Evolutionary conservation across 1,140 invertebrate genomes (phyloP).

Genomic region (Drosophila asahinai): DNA sequence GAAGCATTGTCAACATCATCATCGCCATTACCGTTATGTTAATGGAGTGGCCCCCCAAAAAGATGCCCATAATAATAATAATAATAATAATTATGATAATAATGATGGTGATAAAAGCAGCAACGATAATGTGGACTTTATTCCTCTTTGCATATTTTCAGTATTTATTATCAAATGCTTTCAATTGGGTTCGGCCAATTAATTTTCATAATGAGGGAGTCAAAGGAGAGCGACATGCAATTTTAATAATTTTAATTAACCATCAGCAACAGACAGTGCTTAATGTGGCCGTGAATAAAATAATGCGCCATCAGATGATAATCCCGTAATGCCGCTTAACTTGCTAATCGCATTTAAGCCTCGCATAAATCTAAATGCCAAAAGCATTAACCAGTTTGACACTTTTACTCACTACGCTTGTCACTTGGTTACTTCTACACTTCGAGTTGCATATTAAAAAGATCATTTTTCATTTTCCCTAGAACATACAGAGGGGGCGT

Average conservation of each 20-base stretch:
- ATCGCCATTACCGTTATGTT: constrained; percentile 45
- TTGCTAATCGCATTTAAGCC: constrained; percentile 40
- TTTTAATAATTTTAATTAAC: constrained; percentile 77
- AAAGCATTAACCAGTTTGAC: constrained; percentile 41
- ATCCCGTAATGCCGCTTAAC: constrained; percentile 34
- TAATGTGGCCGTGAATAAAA: constrained; percentile 40
- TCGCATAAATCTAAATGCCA: constrained; percentile 41
- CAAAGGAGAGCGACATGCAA: constrained; percentile 39
- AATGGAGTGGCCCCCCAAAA: constrained; percentile 51
- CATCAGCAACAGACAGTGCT: constrained; percentile 41
- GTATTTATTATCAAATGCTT: constrained; percentile 68
- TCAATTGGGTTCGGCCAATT: constrained; percentile 58
- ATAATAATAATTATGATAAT: constrained; percentile 32
- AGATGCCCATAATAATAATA: constrained; percentile 34
- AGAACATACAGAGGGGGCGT: constrained; percentile 6
- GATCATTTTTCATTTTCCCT: constrained; percentile 70
- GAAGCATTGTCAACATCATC: constrained; percentile 22
- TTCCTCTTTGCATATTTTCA: constrained; percentile 44
- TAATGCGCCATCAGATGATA: constrained; percentile 10
- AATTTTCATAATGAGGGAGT: constrained; percentile 55
- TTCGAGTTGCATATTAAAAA: constrained; percentile 60
- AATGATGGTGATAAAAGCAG: constrained; percentile 24
- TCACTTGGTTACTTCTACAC: constrained; percentile 37
- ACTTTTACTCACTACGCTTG: constrained; percentile 43
- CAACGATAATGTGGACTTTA: constrained; percentile 20